Conservation (phyloP, 2,888 invertebrate species). For the Vesta saturnalis region DNA sequence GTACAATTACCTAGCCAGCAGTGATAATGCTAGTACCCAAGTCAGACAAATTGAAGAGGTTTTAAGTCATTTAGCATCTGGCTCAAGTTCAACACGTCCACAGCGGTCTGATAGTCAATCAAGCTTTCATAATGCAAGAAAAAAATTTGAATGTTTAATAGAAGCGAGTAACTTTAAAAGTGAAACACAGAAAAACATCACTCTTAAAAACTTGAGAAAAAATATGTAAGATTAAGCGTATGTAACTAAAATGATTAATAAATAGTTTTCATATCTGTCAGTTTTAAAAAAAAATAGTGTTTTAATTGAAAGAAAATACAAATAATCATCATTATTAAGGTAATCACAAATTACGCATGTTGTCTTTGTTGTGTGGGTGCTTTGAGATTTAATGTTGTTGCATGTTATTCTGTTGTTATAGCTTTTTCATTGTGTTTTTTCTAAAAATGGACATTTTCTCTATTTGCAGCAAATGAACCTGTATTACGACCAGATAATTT, state of each 20-base stretch:
- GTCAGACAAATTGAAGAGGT: no score
- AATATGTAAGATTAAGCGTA: not conserved
- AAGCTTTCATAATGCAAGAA: constrained; percentile 15
- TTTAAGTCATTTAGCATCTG: no score
- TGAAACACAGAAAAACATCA: constrained; percentile 12
- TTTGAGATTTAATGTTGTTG: no score
- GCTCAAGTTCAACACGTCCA: not conserved
- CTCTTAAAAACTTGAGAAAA: not conserved
- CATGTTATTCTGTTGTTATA: no score
- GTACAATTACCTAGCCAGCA: no score
- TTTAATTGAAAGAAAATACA: no score
- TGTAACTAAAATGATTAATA: not conserved
- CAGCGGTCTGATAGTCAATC: not conserved
- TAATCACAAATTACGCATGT: no score
- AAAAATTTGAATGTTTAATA: constrained; percentile 26
- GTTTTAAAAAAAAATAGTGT: no score
- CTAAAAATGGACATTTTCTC: not conserved
- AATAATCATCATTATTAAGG: no score
- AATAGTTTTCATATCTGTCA: not conserved
- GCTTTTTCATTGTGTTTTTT: no score
- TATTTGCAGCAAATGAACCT: constrained; percentile 32
- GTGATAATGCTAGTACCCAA: no score
- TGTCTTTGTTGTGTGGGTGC: no score
- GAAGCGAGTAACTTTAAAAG: constrained; percentile 17
- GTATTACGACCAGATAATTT: constrained; percentile 66